Percentiles rank a stretch among this genome's conserved stretches.
phyloP scores from a whole-genome alignment of 2,797 vertebrate genomes.

The Rallus crepitans region DNA sequence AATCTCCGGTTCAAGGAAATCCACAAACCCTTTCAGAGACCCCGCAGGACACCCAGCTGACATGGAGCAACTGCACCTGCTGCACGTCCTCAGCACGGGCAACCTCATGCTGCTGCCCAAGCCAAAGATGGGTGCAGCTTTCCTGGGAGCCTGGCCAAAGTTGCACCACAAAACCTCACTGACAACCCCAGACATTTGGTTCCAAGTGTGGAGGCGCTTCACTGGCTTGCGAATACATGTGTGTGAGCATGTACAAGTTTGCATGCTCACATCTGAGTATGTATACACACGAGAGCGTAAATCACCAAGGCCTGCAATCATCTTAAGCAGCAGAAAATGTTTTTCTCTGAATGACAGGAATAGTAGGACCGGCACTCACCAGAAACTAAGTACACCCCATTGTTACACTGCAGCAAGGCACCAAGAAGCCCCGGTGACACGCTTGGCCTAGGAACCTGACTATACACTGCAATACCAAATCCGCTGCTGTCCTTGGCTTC shows the following conservation, averaged over 20 bases:
- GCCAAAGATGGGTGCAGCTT: not conserved
- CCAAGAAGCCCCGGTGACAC: fast-evolving
- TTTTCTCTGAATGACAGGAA: not conserved
- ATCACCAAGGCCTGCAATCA: not conserved
- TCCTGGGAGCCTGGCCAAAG: not conserved
- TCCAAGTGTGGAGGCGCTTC: fast-evolving
- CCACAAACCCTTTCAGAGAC: fast-evolving
- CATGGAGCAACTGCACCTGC: not conserved
- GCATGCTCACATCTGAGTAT: no score
- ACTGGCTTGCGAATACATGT: fast-evolving
- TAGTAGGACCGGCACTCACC: fast-evolving
- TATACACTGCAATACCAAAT: not conserved
- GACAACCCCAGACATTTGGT: fast-evolving
- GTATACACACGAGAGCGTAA: not conserved
- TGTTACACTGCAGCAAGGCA: fast-evolving
- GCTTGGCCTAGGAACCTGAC: not conserved
- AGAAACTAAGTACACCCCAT: not conserved
- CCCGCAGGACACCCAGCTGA: fast-evolving
- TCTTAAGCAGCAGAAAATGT: fast-evolving
- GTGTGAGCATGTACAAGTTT: not conserved
- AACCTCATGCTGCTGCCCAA: fast-evolving
- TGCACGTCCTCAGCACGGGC: fast-evolving
- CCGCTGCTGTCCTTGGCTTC: not conserved
- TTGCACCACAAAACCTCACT: not conserved
- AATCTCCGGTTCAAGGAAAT: not conserved